A percentile compares a stretch with the other conserved stretches of the same genome.
Conservation (phyloP, 2,888 invertebrate genomes). For the Epinotia bilunana region DNA sequence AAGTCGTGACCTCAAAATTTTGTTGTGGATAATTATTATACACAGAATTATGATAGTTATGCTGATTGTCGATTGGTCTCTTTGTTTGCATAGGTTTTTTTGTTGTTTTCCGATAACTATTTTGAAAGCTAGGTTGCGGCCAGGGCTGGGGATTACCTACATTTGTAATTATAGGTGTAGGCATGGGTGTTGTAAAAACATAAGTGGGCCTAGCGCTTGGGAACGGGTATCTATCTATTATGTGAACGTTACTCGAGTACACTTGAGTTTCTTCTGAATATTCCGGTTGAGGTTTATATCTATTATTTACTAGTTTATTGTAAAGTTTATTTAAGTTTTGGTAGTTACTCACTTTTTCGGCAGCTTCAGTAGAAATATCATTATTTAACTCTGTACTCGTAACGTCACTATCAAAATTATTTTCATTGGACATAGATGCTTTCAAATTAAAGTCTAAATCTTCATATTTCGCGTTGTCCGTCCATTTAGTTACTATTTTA, state of each 20-base stretch:
- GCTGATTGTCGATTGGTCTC: slow-evolving; percentile 62
- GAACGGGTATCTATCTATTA: slow-evolving; percentile 60
- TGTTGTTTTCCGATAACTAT: slow-evolving; percentile 59
- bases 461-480: slow-evolving; percentile 75
- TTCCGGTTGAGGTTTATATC: slow-evolving; percentile 59
- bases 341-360: slow-evolving; percentile 50
- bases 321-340: slow-evolving; percentile 55
- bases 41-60: slow-evolving; percentile 66
- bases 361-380: slow-evolving; percentile 50
- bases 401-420: slow-evolving; percentile 42
- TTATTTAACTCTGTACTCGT: slow-evolving; percentile 47
- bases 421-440: slow-evolving; percentile 56
- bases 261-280: slow-evolving; percentile 64
- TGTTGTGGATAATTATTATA: slow-evolving; percentile 62
- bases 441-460: slow-evolving; percentile 77
- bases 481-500: slow-evolving; percentile 83
- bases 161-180: slow-evolving; percentile 78
- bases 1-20: slow-evolving; percentile 74
- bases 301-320: slow-evolving; percentile 56
- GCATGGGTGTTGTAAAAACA: slow-evolving; percentile 65
- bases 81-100: slow-evolving; percentile 64
- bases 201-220: slow-evolving; percentile 63
- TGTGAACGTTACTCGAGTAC: slow-evolving; percentile 68
- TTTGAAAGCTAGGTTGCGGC: slow-evolving; percentile 51
- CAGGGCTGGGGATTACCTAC: slow-evolving; percentile 74